Evolutionary conservation across 2,888 invertebrate genomes (phyloP).

Genomic region (Nephrotoma appendiculata): DNA sequence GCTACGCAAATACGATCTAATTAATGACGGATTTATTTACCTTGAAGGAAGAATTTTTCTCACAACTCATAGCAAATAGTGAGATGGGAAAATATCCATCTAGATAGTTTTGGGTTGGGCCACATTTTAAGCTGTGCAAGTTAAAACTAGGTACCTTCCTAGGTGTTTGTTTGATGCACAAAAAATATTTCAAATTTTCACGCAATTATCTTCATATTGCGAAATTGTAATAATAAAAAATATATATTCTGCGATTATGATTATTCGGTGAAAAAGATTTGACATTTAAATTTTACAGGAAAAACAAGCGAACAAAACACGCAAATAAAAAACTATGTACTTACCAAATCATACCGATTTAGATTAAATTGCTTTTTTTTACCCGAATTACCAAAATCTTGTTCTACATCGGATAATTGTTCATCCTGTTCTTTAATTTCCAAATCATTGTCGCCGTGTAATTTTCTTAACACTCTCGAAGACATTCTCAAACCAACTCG

Average conservation of each 20-base stretch:
- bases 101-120: too few relatives aligned
- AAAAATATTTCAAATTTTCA: neutral
- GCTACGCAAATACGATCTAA: neutral
- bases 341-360: conserved; percentile 57
- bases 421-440: conserved; percentile 30
- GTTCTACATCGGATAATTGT: conserved; percentile 28
- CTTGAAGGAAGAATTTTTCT: neutral
- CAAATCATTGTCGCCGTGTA: conserved; percentile 42
- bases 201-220: neutral
- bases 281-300: neutral
- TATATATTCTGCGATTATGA: neutral
- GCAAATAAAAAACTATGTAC: conserved; percentile 14
- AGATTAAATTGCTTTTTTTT: conserved; percentile 44
- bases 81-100: neutral
- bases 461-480: conserved; percentile 47
- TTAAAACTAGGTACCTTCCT: too few relatives aligned
- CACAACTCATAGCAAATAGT: neutral
- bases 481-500: conserved; percentile 36
- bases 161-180: too few relatives aligned
- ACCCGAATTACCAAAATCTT: conserved; percentile 30
- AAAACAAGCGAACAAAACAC: neutral
- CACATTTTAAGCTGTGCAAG: too few relatives aligned
- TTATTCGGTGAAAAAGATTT: neutral
- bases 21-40: neutral
- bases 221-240: neutral